Conservation (phyloP, 2,888 invertebrate genomes). For the Tachystola acroxantha region DNA sequence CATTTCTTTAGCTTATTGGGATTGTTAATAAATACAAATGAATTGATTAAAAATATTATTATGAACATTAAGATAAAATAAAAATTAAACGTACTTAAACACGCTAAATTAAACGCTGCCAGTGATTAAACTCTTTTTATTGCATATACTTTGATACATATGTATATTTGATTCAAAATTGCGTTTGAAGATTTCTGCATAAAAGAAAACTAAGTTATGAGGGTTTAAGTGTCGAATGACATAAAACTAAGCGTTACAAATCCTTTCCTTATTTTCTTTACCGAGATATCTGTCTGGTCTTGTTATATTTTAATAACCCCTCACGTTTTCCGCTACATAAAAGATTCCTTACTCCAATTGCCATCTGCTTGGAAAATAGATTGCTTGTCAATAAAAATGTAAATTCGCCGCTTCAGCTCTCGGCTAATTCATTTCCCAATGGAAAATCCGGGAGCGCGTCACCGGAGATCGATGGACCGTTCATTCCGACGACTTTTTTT, state of each 20-base stretch:
- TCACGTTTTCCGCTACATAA: constrained; percentile 38
- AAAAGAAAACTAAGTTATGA: too few species aligned
- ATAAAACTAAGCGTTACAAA: too few species aligned
- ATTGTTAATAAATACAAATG: constrained; percentile 3
- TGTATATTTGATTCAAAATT: too few species aligned
- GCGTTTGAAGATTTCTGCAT: too few species aligned
- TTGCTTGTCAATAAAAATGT: constrained; percentile 78
- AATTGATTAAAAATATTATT: too few species aligned
- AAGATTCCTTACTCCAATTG: constrained; percentile 54
- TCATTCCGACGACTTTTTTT: constrained; percentile 57
- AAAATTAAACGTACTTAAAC: too few species aligned
- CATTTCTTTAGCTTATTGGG: constrained; percentile 15
- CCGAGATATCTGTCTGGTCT: neutral
- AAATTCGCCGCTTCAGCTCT: constrained; percentile 71
- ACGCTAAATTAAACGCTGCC: too few species aligned
- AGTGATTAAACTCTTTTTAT: too few species aligned
- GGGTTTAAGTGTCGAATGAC: too few species aligned
- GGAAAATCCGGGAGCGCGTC: constrained; percentile 72
- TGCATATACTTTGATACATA: too few species aligned
- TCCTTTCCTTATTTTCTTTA: too few species aligned
- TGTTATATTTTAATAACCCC: constrained; percentile 11
- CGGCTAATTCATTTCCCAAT: constrained; percentile 75
- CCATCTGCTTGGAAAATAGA: constrained; percentile 70
- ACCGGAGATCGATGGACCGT: constrained; percentile 74
- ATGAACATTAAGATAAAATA: too few species aligned